Evolutionary conservation across 2,797 vertebrate species (phyloP), one percentile per base, ranked within the genome.

Genomic region (Odontamblyopus lacepedii): DNA sequence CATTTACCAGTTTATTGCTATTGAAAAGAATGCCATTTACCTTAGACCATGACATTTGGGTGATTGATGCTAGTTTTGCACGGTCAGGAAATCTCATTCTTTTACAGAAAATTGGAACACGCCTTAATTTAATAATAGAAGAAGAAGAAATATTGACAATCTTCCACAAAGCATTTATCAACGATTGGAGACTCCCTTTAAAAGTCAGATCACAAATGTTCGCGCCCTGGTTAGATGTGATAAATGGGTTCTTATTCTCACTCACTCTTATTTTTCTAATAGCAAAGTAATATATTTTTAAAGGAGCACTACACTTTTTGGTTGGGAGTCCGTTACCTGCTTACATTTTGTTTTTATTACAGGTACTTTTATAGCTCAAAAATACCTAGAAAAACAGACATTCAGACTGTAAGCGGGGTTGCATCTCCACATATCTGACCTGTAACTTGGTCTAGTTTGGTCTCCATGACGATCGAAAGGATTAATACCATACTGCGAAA

Each of bases 11-110:
- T 73, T 74, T 81, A 90, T 85, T 83, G 71, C 71, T 84, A 86
- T 86, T 85, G 82, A 75, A 81, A 84, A 79, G 71, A 73, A 71
- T 86, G 71, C 84, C 75, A 85, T 89, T 91, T 83, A 77, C 76
- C 83, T 89, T 89, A 78, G 89, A 86, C 88, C 83, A 84, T 89
- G 82, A 85, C 87, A 87, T 92, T 88, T 88, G 67, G 76, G 75
- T 88, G 86, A 88, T 86, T 88, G 75, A 87, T 89, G 72, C 85
- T 70, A 62, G 73, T 79, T 91, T 87, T 80, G 53, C 84, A 78
- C 84, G 78, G 83, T 89, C 72, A 76, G 72, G 69, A 35, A 80
- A 73, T 63, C 53, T 67, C 48, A 63, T 53, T 53, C 79, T 59
- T 85, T 73, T 74, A 2, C 60, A 75, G 18, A 6, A 76, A 73